Evolutionary conservation across 1,140 invertebrate species (phyloP), one percentile per base, ranked within the genome.

Genomic region (Bombus soroeensis): DNA sequence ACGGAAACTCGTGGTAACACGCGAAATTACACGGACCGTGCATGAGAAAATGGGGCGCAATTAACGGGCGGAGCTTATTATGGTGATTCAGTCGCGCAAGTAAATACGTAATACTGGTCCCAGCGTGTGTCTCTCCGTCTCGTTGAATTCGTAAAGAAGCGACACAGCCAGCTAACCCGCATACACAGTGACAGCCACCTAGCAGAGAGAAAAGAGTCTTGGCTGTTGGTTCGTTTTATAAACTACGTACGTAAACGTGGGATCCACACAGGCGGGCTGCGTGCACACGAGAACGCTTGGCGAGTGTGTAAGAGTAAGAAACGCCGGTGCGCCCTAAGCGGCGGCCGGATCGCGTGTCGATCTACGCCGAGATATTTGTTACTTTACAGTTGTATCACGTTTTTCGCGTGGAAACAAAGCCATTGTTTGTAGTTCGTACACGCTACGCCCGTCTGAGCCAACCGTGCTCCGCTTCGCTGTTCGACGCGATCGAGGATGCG

Each of bases 331-430:
- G 77, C 86, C 87, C 85, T 79, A 84, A 92, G 88, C 87, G 84
- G 87, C 92, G 87, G 92, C 90, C 83, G 85, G 88, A 91, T 95
- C 92, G 94, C 94, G 94, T 95, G 94, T 94, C 92, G 94, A 95
- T 95, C 93, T 77, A 81, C 89, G 86, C 82, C 85, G 86, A 95
- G 94, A 95, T 95, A 95, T 95, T 95, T 95, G 93, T 94, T 95
- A 90, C 93, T 93, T 94, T 94, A 91, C 91, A 93, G 93, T 92
- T 92, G 92, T 94, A 94, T 94, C 93, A 91, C 91, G 91, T 92
- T 93, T 92, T 92, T 91, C 92, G 91, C 89, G 90, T 87, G 91
- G 91, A 94, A 94, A 94, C 92, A 94, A 94, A 94, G 92, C 93
- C 92, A 93, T 94, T 94, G 93, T 95, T 94, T 93, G 91, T 92